Evolutionary conservation across 1,140 invertebrate genomes (phyloP).

Genomic region (Oscheius sp.): DNA sequence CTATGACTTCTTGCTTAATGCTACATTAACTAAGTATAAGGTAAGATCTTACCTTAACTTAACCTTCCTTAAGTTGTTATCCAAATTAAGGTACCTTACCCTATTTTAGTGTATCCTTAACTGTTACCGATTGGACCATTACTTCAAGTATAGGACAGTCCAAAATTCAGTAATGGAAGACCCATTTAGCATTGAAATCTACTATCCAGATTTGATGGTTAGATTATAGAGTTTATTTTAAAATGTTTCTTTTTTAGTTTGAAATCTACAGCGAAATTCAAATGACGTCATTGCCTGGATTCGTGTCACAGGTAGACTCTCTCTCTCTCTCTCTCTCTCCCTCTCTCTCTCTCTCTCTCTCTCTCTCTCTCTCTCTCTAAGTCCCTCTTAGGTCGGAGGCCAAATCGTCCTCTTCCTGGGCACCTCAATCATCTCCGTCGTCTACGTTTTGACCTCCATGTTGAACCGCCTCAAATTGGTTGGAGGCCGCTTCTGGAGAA

Average conservation of each 20-base stretch:
- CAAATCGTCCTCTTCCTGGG: conserved; percentile 3
- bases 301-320: background rate
- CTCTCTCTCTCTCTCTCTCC: no score
- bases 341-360: no score
- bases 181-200: background rate
- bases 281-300: background rate
- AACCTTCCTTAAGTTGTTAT: no score
- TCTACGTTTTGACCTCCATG: background rate
- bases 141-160: background rate
- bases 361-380: no score
- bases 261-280: background rate
- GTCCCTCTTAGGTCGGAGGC: background rate
- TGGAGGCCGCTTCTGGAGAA: no score
- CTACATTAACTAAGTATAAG: background rate
- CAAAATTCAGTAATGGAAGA: no score
- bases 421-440: background rate
- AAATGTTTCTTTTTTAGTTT: background rate
- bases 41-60: no score
- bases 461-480: no score
- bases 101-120: background rate
- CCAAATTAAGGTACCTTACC: no score
- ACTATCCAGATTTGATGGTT: background rate
- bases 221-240: background rate
- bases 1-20: background rate
- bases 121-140: background rate